Evolutionary conservation across 1,140 invertebrate species (phyloP).

Genomic region (Drosophila yakuba): DNA sequence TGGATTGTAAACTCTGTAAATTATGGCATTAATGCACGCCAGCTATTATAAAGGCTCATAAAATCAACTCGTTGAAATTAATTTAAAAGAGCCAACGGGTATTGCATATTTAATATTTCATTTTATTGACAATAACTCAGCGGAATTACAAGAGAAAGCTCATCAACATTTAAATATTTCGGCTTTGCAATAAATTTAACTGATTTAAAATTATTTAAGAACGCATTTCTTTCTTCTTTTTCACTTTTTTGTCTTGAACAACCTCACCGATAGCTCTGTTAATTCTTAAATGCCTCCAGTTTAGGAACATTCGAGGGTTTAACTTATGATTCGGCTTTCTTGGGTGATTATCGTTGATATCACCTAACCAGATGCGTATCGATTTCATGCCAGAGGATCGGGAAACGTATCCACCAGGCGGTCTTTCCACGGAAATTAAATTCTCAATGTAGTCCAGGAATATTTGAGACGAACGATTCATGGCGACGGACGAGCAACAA

Average conservation of each 20-base stretch:
- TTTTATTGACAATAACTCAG: neutral
- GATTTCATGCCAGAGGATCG: constrained; percentile 22
- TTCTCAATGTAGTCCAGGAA: constrained; percentile 57
- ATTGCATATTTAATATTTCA: neutral
- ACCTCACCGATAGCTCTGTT: neutral
- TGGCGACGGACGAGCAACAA: constrained; percentile 14
- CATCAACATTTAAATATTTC: no score
- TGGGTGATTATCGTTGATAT: neutral
- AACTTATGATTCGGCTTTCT: constrained; percentile 1
- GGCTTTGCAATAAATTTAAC: no score
- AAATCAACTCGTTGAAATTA: constrained; percentile 10
- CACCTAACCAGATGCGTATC: constrained; percentile 43
- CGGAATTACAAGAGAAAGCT: no score
- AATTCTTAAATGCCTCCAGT: constrained; percentile 13
- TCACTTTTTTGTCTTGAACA: constrained; percentile 1
- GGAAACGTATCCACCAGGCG: neutral
- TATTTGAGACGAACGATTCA: constrained; percentile 55
- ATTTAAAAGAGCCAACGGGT: no score
- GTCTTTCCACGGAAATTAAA: constrained; percentile 34
- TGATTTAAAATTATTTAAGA: no score
- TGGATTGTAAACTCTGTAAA: constrained; percentile 24
- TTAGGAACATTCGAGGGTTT: neutral
- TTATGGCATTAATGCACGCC: constrained; percentile 31
- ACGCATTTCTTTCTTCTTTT: neutral
- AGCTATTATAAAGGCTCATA: constrained; percentile 23